A percentile compares a stretch with the other conserved stretches of the same genome.
Evolutionary conservation across 92 coral and sea anemone genomes (phyloP).

Genomic region (Isaurus tuberculatus): DNA sequence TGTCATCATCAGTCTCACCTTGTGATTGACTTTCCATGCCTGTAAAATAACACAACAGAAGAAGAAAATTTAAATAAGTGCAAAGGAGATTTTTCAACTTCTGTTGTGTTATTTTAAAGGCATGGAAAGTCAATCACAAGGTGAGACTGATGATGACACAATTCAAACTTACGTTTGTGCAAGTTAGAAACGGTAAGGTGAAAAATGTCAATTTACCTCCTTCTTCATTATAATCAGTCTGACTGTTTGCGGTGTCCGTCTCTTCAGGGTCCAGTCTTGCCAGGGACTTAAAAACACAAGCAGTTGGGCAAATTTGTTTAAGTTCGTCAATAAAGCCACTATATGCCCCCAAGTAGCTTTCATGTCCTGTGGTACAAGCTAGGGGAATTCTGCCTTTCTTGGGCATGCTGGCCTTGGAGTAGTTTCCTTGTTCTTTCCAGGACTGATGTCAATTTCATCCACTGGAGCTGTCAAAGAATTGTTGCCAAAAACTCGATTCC

Average conservation of each 20-base stretch:
- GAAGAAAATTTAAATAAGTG: too few relatives aligned
- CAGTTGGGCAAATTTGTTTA: slow-evolving; percentile 49
- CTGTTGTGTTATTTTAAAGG: too few relatives aligned
- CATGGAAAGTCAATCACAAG: too few relatives aligned
- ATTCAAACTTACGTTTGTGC: not conserved
- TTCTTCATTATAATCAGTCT: slow-evolving; percentile 9
- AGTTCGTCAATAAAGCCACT: slow-evolving; percentile 43
- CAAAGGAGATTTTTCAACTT: too few relatives aligned
- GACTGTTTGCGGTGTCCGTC: slow-evolving; percentile 59
- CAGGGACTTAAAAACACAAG: slow-evolving; percentile 47
- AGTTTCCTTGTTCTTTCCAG: slow-evolving; percentile 30
- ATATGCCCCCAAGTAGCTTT: slow-evolving; percentile 38
- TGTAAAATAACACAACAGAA: too few relatives aligned
- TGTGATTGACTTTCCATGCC: too few relatives aligned
- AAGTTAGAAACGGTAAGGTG: not conserved
- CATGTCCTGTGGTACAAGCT: slow-evolving; percentile 42
- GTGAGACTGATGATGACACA: not conserved
- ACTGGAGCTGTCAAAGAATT: slow-evolving; percentile 56
- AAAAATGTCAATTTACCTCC: slow-evolving; percentile 3
- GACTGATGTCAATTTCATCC: slow-evolving; percentile 31
- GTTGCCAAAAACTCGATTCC: slow-evolving; percentile 51
- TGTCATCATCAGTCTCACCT: not conserved
- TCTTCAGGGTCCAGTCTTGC: slow-evolving; percentile 49
- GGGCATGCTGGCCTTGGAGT: slow-evolving; percentile 31
- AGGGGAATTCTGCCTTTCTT: slow-evolving; percentile 29